phyloP scores from a whole-genome alignment of 2,888 invertebrate genomes.

The Anthrax anthrax region DNA sequence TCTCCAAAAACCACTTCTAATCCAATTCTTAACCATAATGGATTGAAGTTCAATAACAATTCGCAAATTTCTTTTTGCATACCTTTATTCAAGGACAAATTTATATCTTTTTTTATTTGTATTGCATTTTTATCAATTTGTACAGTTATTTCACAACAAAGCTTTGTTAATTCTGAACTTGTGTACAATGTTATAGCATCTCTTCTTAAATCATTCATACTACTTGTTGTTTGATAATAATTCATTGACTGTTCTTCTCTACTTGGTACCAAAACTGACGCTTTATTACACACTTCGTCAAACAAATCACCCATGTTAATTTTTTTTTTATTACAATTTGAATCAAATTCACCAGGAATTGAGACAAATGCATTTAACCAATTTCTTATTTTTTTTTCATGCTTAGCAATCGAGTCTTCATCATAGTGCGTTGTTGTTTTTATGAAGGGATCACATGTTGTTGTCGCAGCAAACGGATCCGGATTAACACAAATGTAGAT shows the following conservation, averaged over 20 bases:
- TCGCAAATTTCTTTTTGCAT: conserved; percentile 63
- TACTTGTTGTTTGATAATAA: conserved; percentile 55
- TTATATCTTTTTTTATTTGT: conserved; percentile 57
- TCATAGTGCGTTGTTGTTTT: conserved; percentile 44
- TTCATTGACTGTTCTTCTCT: conserved; percentile 53
- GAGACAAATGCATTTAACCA: conserved; percentile 67
- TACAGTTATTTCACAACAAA: conserved; percentile 51
- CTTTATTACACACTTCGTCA: conserved; percentile 55
- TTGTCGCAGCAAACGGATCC: conserved; percentile 39
- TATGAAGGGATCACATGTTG: conserved; percentile 51
- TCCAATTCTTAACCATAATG: conserved; percentile 78
- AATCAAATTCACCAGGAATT: conserved; percentile 56
- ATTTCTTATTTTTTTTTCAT: conserved; percentile 57
- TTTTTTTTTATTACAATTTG: conserved; percentile 42
- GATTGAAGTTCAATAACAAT: conserved; percentile 71
- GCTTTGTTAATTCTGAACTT: conserved; percentile 44
- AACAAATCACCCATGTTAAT: conserved; percentile 61
- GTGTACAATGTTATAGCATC: conserved; percentile 50
- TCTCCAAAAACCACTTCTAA: conserved; percentile 72
- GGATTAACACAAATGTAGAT: conserved; percentile 34
- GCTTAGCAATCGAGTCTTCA: conserved; percentile 48
- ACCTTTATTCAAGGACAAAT: conserved; percentile 69
- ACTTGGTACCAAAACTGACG: conserved; percentile 50
- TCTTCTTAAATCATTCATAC: conserved; percentile 49
- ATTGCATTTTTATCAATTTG: conserved; percentile 65